Evolutionary conservation across 1,140 invertebrate genomes (phyloP).

Genomic region (Drosophila lowei): DNA sequence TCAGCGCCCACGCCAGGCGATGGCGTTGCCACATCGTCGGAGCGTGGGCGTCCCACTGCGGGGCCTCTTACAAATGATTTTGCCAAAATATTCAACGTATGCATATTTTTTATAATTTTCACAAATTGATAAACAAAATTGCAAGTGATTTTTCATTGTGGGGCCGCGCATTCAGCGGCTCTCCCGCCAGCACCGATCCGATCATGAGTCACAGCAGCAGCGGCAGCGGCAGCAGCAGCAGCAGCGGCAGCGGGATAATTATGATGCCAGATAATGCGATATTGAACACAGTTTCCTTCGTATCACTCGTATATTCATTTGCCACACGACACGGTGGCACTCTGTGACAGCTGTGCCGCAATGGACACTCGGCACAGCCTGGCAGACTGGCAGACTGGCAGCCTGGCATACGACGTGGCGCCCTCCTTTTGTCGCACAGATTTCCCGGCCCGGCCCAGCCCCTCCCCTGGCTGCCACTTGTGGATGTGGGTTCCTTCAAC

Average conservation of each 20-base stretch:
- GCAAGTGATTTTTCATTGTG: constrained; percentile 79
- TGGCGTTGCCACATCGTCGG: constrained; percentile 65
- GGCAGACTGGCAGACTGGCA: too few species aligned
- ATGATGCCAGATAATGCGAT: constrained; percentile 81
- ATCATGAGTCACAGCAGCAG: too few species aligned
- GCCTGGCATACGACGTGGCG: constrained; percentile 59
- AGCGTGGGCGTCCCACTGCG: constrained; percentile 61
- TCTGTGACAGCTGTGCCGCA: constrained; percentile 69
- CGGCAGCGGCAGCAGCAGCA: too few species aligned
- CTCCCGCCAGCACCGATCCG: constrained; percentile 1
- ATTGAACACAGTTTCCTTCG: constrained; percentile 62
- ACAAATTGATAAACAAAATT: constrained; percentile 82
- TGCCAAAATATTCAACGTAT: constrained; percentile 79
- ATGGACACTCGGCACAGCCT: constrained; percentile 49
- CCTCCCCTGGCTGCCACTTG: constrained; percentile 19
- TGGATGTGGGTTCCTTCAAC: constrained; percentile 43
- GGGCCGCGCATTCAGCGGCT: constrained; percentile 13
- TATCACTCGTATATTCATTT: constrained; percentile 54
- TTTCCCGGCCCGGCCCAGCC: constrained; percentile 40
- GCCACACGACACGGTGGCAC: constrained; percentile 71
- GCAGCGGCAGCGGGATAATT: constrained; percentile 56
- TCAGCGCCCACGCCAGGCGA: constrained; percentile 34
- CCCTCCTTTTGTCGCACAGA: constrained; percentile 66
- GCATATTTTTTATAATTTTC: constrained; percentile 82
- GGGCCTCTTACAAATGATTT: constrained; percentile 75